phyloP scores from a whole-genome alignment of 2,113 vertebrate genomes.

The Rhea americana region DNA sequence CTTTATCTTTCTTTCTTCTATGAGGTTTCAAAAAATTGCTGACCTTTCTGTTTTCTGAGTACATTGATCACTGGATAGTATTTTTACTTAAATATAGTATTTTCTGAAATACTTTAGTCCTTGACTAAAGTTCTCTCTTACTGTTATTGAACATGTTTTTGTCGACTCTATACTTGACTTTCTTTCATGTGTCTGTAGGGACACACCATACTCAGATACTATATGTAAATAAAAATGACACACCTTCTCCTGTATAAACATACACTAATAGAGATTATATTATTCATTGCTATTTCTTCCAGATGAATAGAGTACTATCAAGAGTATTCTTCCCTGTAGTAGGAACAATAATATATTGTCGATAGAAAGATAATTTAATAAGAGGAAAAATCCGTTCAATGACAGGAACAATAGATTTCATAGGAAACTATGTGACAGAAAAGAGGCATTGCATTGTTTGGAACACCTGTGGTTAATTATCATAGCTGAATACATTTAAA shows the following conservation, averaged over 20 bases:
- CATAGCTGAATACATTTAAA: conserved; percentile 79
- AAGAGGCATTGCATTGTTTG: conserved; percentile 69
- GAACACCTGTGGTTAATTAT: conserved; percentile 84
- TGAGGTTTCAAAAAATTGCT: background rate
- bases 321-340: background rate
- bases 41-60: background rate
- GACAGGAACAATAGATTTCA: conserved; percentile 74
- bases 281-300: background rate
- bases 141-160: background rate
- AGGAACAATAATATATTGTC: conserved; percentile 35
- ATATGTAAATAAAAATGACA: background rate
- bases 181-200: background rate
- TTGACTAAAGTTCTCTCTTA: background rate
- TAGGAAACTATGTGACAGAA: conserved; percentile 61
- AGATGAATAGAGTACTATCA: conserved; percentile 3
- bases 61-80: background rate
- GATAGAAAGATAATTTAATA: conserved; percentile 32
- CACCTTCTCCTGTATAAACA: background rate
- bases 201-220: rapidly evolving
- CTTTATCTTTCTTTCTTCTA: background rate
- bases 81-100: background rate
- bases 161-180: background rate
- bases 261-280: background rate
- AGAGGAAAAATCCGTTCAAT: conserved; percentile 34
- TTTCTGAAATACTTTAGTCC: background rate